Conservation (phyloP, 2,797 vertebrate genomes). For the Xenopus petersii region DNA sequence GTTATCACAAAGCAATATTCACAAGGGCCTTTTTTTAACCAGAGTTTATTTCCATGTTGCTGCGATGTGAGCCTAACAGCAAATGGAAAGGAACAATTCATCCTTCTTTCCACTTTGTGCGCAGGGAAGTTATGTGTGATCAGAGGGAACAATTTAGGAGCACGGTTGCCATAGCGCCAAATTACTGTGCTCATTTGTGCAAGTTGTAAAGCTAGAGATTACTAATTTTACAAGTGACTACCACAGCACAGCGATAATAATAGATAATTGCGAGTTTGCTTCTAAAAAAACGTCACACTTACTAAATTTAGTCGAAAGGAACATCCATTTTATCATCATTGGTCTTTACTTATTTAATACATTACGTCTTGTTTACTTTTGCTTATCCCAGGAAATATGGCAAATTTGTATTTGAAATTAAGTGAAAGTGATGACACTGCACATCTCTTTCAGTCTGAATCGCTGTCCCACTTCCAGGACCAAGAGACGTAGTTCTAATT, state of each 20-base stretch:
- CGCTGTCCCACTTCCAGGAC: not conserved
- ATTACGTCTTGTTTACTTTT: slow-evolving; percentile 20
- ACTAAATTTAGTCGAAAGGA: slow-evolving; percentile 42
- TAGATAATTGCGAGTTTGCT: slow-evolving; percentile 45
- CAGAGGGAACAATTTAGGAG: slow-evolving; percentile 33
- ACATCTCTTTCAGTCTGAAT: slow-evolving; percentile 15
- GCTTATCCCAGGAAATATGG: slow-evolving; percentile 12
- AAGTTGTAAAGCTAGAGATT: slow-evolving; percentile 41
- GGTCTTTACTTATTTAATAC: slow-evolving; percentile 20
- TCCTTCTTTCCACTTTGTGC: slow-evolving; percentile 25
- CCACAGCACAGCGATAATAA: slow-evolving; percentile 39
- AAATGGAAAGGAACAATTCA: slow-evolving; percentile 40
- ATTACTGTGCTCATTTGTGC: slow-evolving; percentile 48
- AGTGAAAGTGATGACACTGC: slow-evolving; percentile 21
- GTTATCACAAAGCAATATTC: too few relatives aligned
- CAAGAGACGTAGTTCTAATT: not conserved
- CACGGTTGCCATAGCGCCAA: slow-evolving; percentile 43
- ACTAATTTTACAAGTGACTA: slow-evolving; percentile 49
- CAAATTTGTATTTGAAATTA: slow-evolving; percentile 11
- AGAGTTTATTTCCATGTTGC: not conserved
- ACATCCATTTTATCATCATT: slow-evolving; percentile 11
- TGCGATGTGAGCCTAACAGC: slow-evolving; percentile 19
- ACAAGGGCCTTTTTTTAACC: too few relatives aligned
- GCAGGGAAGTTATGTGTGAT: slow-evolving; percentile 28
- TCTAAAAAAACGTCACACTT: slow-evolving; percentile 46